These are phyloP conservation scores for Thrips palmi DNA, from an alignment of 1,140 invertebrate genomes.

Conservation along the genomic window DNA sequence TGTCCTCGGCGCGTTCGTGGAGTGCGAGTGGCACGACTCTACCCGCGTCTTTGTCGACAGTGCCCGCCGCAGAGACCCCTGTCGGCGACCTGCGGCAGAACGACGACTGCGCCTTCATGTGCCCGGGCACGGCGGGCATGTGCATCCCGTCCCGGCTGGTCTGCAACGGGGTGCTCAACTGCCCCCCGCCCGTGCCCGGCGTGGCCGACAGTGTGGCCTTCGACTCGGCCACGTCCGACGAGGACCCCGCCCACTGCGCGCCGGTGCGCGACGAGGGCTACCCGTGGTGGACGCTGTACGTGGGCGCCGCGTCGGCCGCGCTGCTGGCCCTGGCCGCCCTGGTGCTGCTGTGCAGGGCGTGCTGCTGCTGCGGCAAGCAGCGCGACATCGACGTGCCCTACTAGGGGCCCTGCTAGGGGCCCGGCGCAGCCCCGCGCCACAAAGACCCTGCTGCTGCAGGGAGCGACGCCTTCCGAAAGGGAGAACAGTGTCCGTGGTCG, in stretches of 20 bases:
- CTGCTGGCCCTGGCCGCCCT: too few relatives aligned
- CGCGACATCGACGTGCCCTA: too few relatives aligned
- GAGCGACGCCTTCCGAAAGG: too few relatives aligned
- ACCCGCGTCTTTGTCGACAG: too few relatives aligned
- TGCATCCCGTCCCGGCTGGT: conserved; percentile 64
- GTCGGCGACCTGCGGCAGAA: conserved; percentile 20
- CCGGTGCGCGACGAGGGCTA: not conserved
- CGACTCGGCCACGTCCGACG: conserved; percentile 16
- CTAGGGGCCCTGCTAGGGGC: too few relatives aligned
- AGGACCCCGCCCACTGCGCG: conserved; percentile 35
- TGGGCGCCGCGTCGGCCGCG: not conserved
- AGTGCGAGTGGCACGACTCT: conserved; percentile 13
- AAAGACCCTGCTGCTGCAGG: too few relatives aligned
- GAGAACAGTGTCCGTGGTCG: too few relatives aligned
- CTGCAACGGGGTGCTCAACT: conserved; percentile 74
- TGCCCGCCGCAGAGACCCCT: too few relatives aligned
- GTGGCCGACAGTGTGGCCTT: conserved; percentile 10
- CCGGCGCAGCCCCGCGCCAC: too few relatives aligned
- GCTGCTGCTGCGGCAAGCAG: too few relatives aligned
- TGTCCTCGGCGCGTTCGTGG: not conserved
- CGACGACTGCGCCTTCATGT: too few relatives aligned
- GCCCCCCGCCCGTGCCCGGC: conserved; percentile 37
- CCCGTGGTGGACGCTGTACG: not conserved
- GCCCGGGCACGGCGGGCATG: conserved; percentile 50
- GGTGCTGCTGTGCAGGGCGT: too few relatives aligned